These are phyloP conservation scores for Calliopum simillimum DNA, from an alignment of 2,888 invertebrate genomes.

Conservation along the genomic window DNA sequence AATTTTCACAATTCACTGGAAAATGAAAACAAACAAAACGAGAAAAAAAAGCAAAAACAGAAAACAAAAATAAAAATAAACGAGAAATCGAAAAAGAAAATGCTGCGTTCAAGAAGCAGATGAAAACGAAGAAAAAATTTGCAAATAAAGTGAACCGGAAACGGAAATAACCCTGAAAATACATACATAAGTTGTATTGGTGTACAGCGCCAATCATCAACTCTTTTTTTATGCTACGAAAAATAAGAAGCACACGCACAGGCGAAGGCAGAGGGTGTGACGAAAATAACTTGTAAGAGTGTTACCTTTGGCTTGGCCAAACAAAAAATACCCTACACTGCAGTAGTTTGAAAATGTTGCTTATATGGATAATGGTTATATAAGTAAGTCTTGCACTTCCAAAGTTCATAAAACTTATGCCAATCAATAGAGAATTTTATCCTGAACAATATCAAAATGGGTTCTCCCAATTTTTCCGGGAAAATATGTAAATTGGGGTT, in stretches of 20 bases:
- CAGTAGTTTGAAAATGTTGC: no score
- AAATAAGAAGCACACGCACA: neutral
- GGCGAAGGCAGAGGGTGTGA: neutral
- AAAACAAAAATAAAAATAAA: neutral
- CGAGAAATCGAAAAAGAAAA: neutral
- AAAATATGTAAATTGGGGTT: no score
- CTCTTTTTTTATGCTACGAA: neutral
- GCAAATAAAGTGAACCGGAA: constrained; percentile 12
- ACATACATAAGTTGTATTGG: constrained; percentile 21
- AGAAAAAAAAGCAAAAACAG: neutral
- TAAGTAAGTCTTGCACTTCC: no score
- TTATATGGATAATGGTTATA: no score
- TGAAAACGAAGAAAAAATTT: constrained; percentile 6
- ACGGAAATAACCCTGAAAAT: constrained; percentile 36
- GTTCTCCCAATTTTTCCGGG: no score
- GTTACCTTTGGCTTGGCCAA: no score
- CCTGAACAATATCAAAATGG: no score
- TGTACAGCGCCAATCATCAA: constrained; percentile 21
- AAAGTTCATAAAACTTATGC: no score
- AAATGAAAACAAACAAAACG: neutral
- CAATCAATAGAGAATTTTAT: no score
- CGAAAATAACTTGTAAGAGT: no score
- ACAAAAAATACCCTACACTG: no score
- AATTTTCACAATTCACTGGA: neutral
- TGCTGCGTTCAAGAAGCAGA: no score